Conservation (phyloP, 2,113 vertebrate species). For the Malurus cyaneus region DNA sequence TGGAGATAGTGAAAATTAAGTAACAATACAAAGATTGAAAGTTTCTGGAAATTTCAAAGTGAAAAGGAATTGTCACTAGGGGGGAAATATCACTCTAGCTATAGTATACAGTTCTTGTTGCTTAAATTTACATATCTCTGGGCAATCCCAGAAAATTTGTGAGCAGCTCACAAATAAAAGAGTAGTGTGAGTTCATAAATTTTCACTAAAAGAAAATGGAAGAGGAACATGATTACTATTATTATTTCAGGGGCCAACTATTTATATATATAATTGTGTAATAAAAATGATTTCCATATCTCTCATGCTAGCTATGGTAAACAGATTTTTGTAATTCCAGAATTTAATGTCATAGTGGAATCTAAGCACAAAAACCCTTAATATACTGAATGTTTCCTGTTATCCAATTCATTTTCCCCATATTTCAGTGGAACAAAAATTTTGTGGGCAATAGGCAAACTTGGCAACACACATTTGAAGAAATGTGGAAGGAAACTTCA, state of each 20-base stretch:
- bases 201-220: background rate
- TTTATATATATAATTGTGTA: background rate
- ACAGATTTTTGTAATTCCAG: background rate
- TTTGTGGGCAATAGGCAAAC: background rate
- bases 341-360: constrained; percentile 7
- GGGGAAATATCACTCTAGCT: background rate
- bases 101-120: background rate
- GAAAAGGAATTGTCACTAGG: background rate
- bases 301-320: background rate
- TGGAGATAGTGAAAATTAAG: background rate
- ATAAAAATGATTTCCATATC: too few species aligned
- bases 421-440: constrained; percentile 51
- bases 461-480: constrained; percentile 34
- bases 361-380: background rate
- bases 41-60: background rate
- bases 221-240: background rate
- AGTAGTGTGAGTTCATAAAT: background rate
- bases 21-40: background rate
- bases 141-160: background rate
- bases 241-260: background rate
- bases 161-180: background rate
- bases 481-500: constrained; percentile 29
- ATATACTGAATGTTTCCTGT: background rate
- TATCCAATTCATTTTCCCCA: constrained; percentile 44
- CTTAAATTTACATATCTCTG: background rate